Evolutionary conservation across 2,113 vertebrate genomes (phyloP), one percentile per base, ranked within the genome.

Genomic region (Dissostichus mawsoni): DNA sequence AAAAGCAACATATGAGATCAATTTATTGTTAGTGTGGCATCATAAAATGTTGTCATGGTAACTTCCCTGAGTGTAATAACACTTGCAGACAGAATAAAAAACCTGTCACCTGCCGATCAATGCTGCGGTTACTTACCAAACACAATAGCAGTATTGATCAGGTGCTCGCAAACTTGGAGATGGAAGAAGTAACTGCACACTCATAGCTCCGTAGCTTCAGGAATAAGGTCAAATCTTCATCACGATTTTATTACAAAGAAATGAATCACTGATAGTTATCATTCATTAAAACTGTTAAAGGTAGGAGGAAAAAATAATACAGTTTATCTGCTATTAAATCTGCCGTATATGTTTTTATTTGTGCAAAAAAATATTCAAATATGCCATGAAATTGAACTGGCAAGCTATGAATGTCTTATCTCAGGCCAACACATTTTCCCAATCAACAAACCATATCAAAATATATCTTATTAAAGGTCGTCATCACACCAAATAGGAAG

Each of bases 321-420:
- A 6, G 1, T 20, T n/a, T 16, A 69, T 66, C 11, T 45, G 5
- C 14, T 25, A 52, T 69, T 13, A 16, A 29, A 29, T 53, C n/a
- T 41, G 11, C 29, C 14, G 53, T 18, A 9, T 2, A 73, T 70
- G 25, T 55, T 36, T 82, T 50, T 71, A 62, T 87, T 66, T 65
- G 47, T 51, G 33, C 4, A 14, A 45, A 71, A 17, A 8, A 2
- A 8, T 10, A 25, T n/a, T 67, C 29, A 58, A 81, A 90, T 76
- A 16, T 69, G 23, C 61, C 72, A 62, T 89, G 74, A 89, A 90
- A 84, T 85, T 78, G n/a, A 83, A n/a, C 48, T 17, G 14, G n/a
- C 45, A 59, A 11, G 18, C 58, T 57, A 51, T 44, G 51, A 25
- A 63, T 66, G 33, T 52, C 47, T 62, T 25, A 73, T 83, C 45